phyloP scores from a whole-genome alignment of 2,113 vertebrate genomes.

The Prinia subflava region DNA sequence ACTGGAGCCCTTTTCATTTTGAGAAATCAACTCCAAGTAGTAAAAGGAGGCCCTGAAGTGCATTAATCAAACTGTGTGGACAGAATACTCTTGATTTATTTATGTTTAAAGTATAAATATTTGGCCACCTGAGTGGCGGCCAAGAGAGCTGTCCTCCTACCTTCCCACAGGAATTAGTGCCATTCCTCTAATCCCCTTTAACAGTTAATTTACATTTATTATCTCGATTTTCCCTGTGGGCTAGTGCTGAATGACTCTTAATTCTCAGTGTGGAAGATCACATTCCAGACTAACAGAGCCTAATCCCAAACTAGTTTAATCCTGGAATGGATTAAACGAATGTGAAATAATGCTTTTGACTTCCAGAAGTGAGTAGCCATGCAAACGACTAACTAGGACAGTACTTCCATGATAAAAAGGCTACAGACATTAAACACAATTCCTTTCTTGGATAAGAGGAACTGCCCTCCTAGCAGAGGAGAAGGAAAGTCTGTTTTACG shows the following conservation, averaged over 20 bases:
- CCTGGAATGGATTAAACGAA: neutral
- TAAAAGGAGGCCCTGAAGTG: neutral
- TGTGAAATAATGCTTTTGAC: neutral
- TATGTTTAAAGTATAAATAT: neutral
- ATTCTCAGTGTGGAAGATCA: neutral
- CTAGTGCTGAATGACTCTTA: neutral
- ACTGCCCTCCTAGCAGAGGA: neutral
- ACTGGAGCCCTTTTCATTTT: neutral
- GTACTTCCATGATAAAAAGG: neutral
- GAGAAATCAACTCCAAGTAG: neutral
- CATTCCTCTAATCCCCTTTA: neutral
- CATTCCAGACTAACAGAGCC: neutral
- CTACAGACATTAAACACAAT: neutral
- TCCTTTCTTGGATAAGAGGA: neutral
- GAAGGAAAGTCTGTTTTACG: neutral
- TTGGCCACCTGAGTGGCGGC: neutral
- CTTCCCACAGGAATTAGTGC: constrained; percentile 10
- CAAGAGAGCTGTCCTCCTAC: neutral
- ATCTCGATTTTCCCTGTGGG: neutral
- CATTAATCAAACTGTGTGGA: neutral
- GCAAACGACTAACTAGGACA: neutral
- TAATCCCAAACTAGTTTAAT: constrained; percentile 25
- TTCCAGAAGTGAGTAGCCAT: neutral
- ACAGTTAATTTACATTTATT: constrained; percentile 5
- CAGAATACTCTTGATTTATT: neutral